A percentile compares a stretch with the other conserved stretches of the same genome.
Evolutionary conservation across 2,113 vertebrate genomes (phyloP).

Genomic region (Urocitellus parryii): DNA sequence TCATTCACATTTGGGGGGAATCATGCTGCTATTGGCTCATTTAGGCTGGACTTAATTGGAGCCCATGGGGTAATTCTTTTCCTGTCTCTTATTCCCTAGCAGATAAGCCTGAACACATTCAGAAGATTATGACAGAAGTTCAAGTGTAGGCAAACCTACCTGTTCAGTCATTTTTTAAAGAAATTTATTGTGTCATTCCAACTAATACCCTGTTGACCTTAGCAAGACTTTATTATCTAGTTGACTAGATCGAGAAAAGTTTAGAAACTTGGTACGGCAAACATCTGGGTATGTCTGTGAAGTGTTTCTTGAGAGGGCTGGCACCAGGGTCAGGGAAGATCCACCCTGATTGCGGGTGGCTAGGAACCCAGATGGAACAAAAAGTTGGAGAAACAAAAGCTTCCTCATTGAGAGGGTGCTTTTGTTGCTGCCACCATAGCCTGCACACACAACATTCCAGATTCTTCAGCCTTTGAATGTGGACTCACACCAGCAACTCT

Average conservation of each 20-base stretch:
- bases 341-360: not conserved
- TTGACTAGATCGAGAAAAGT: not conserved
- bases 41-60: not conserved
- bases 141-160: not conserved
- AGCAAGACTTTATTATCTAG: not conserved
- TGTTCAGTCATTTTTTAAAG: not conserved
- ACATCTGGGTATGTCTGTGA: not conserved
- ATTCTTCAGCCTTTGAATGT: not conserved
- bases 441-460: not conserved
- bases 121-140: not conserved
- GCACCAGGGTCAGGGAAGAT: not conserved
- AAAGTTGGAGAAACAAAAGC: not conserved
- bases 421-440: too few species aligned
- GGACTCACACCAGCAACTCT: not conserved
- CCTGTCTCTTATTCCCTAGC: not conserved
- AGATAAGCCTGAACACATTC: not conserved
- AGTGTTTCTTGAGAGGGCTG: not conserved
- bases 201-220: not conserved
- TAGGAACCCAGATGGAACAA: not conserved
- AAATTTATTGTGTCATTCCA: not conserved
- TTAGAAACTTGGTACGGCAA: not conserved
- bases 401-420: not conserved
- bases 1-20: not conserved
- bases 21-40: not conserved
- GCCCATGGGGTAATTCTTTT: not conserved